phyloP scores from a whole-genome alignment of 2,888 invertebrate genomes.

The Oxyteleia sp. region DNA sequence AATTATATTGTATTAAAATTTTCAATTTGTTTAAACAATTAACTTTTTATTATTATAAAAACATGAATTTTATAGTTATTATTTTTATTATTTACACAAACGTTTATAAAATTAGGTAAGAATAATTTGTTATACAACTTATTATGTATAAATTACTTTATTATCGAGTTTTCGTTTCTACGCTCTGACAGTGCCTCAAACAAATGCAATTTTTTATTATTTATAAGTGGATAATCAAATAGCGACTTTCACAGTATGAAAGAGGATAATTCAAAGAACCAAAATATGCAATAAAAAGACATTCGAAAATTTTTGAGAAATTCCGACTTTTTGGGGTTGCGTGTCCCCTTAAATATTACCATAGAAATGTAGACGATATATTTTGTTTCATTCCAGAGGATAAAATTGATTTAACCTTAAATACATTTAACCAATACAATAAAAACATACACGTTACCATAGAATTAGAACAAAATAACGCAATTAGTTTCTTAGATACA shows the following conservation, averaged over 20 bases:
- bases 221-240: conserved; percentile 9
- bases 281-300: conserved; percentile 7
- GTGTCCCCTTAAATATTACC: too few species aligned
- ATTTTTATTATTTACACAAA: conserved; percentile 13
- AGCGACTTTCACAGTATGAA: conserved; percentile 10
- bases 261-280: conserved; percentile 13
- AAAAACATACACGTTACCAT: too few species aligned
- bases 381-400: too few species aligned
- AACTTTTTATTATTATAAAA: conserved; percentile 3
- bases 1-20: conserved; percentile 2
- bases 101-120: conserved; percentile 9
- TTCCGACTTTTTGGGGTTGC: too few species aligned
- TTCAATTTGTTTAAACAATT: conserved; percentile 12
- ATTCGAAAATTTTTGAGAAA: too few species aligned
- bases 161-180: too few species aligned
- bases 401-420: too few species aligned
- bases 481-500: too few species aligned
- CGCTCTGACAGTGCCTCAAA: too few species aligned
- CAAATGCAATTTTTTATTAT: background rate
- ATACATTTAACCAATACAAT: too few species aligned
- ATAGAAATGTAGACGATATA: too few species aligned
- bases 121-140: conserved; percentile 1
- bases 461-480: too few species aligned
- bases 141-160: background rate
- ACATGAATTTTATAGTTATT: background rate